These are phyloP conservation scores for Diplogasteroides magnus DNA, from an alignment of 1,140 invertebrate genomes.

Conservation along the genomic window DNA sequence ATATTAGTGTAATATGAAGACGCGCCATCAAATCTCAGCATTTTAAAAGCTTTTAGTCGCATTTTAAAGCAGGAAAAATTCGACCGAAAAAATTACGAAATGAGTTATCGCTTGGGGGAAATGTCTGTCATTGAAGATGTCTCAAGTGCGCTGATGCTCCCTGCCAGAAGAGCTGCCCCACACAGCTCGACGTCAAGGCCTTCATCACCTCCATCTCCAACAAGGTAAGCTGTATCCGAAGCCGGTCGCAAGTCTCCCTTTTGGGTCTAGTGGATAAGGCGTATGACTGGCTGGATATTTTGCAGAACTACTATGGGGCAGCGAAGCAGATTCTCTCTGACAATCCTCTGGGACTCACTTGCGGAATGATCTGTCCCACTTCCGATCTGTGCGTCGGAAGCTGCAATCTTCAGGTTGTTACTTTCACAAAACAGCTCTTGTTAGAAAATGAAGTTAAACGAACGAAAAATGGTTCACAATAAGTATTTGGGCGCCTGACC, in stretches of 20 bases:
- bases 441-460: too few relatives aligned
- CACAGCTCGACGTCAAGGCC: slow-evolving; percentile 88
- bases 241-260: slow-evolving; percentile 25
- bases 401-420: slow-evolving; percentile 76
- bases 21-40: background rate
- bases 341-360: slow-evolving; percentile 87
- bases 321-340: slow-evolving; percentile 92
- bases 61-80: background rate
- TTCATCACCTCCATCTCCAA: slow-evolving; percentile 94
- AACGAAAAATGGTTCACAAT: too few relatives aligned
- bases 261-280: background rate
- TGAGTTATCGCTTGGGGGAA: background rate
- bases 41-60: background rate
- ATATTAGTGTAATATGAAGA: background rate
- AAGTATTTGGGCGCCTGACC: too few relatives aligned
- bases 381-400: slow-evolving; percentile 95
- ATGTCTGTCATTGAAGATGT: slow-evolving; percentile 63
- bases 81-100: slow-evolving; percentile 3
- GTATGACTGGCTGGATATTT: slow-evolving; percentile 8
- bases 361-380: slow-evolving; percentile 98
- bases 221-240: slow-evolving; percentile 64
- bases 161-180: slow-evolving; percentile 95
- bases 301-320: slow-evolving; percentile 91
- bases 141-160: slow-evolving; percentile 96
- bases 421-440: too few relatives aligned